Conservation (phyloP, 2,113 vertebrate genomes). For the Sarotherodon lohbergeri region DNA sequence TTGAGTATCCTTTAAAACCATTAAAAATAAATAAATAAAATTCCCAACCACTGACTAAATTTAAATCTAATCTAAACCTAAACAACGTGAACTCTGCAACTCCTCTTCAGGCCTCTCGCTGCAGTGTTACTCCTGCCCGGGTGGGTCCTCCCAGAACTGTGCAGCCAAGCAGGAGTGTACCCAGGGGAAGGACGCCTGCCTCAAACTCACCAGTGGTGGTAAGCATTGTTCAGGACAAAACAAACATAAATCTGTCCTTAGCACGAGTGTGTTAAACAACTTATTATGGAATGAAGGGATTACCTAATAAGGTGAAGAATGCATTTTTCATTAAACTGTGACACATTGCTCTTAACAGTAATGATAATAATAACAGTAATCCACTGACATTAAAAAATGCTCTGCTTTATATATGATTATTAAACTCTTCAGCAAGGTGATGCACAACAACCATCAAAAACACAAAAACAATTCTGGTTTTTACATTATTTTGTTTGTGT, state of each 20-base stretch:
- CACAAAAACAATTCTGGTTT: rapidly evolving
- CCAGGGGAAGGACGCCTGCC: slow-evolving; percentile 7
- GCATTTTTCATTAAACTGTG: not conserved
- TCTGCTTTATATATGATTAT: not conserved
- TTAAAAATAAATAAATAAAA: not conserved
- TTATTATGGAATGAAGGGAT: not conserved
- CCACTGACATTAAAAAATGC: not conserved
- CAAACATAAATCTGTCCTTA: not conserved
- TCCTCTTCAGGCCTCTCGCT: slow-evolving; percentile 7
- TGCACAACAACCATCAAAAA: not conserved
- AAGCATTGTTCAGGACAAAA: not conserved
- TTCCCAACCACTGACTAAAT: not conserved
- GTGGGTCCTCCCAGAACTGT: not conserved
- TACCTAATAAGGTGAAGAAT: not conserved
- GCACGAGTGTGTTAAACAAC: not conserved
- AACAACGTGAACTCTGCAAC: not conserved
- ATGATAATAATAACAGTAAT: not conserved
- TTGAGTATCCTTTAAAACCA: not conserved
- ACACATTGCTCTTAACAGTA: not conserved
- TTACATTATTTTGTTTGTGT: not conserved
- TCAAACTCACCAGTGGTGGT: slow-evolving; percentile 33
- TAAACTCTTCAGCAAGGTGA: not conserved
- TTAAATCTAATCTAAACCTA: not conserved
- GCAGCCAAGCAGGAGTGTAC: not conserved
- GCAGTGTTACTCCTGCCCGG: slow-evolving; percentile 44